These are phyloP conservation scores for Ahaetulla prasina DNA, from an alignment of 2,113 vertebrate genomes.

Conservation along the genomic window DNA sequence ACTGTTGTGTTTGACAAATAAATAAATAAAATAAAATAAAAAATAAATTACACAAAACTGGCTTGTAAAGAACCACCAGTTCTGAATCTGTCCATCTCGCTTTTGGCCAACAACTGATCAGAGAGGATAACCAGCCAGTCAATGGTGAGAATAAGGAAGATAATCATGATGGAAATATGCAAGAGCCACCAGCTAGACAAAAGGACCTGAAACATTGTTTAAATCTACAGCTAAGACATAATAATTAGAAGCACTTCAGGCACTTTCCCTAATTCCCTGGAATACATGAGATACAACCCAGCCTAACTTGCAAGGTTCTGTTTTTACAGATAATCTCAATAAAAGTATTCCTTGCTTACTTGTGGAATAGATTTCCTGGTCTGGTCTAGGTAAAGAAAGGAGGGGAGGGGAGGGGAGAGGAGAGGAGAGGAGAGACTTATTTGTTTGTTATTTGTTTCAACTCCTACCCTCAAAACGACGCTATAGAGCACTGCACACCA, in stretches of 20 bases:
- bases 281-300: background rate
- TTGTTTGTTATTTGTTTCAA: no score
- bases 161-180: background rate
- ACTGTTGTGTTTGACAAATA: no score
- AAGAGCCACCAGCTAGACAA: background rate
- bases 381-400: background rate
- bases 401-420: no score
- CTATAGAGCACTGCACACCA: no score
- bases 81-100: background rate
- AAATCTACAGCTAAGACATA: background rate
- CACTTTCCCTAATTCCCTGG: background rate
- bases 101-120: background rate
- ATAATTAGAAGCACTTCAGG: background rate
- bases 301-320: background rate
- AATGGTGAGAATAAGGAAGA: background rate
- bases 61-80: background rate
- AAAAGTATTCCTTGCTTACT: background rate
- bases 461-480: no score
- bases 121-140: background rate
- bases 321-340: background rate
- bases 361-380: background rate
- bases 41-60: background rate
- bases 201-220: background rate
- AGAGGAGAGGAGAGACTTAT: no score
- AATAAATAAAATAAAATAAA: no score